These are phyloP conservation scores for Trichogramma evanescens DNA, from an alignment of 2,888 invertebrate species.

Conservation along the genomic window DNA sequence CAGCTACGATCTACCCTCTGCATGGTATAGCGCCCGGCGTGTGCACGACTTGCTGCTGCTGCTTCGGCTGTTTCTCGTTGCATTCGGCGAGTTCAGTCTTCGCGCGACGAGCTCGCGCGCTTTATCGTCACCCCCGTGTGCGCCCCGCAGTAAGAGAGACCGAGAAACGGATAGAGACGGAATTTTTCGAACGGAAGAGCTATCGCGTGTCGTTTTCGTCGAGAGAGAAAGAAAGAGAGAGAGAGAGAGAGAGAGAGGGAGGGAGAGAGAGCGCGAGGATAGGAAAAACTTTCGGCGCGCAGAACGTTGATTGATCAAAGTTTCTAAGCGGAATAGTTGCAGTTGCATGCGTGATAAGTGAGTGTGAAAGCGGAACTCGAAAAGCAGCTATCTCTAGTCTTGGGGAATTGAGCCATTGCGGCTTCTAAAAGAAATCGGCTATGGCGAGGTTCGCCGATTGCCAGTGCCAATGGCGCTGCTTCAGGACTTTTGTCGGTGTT, in stretches of 20 bases:
- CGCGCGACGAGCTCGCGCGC: conserved; percentile 42
- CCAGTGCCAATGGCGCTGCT: not conserved
- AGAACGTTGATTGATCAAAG: not conserved
- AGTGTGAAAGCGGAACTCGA: not conserved
- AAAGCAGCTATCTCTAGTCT: no score
- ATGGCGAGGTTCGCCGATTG: not conserved
- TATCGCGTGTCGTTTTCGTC: not conserved
- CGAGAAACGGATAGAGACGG: conserved; percentile 1
- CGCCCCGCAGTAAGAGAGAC: conserved; percentile 7
- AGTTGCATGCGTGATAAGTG: not conserved
- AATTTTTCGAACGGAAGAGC: conserved; percentile 17
- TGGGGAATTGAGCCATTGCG: no score
- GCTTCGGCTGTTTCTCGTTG: no score
- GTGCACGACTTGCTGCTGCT: conserved; percentile 13
- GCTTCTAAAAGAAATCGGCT: no score
- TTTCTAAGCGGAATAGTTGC: not conserved
- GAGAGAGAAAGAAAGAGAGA: not conserved
- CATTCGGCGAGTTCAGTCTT: conserved; percentile 40
- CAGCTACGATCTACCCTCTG: conserved; percentile 22
- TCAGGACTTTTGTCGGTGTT: conserved; percentile 6
- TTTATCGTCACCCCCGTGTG: conserved; percentile 20
- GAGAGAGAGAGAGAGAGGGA: not conserved
- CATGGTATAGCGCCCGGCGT: conserved; percentile 18
- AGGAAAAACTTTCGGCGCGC: not conserved
- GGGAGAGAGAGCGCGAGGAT: not conserved